These are phyloP conservation scores for Andricus grossulariae DNA, from an alignment of 1,140 invertebrate species.

Conservation along the genomic window DNA sequence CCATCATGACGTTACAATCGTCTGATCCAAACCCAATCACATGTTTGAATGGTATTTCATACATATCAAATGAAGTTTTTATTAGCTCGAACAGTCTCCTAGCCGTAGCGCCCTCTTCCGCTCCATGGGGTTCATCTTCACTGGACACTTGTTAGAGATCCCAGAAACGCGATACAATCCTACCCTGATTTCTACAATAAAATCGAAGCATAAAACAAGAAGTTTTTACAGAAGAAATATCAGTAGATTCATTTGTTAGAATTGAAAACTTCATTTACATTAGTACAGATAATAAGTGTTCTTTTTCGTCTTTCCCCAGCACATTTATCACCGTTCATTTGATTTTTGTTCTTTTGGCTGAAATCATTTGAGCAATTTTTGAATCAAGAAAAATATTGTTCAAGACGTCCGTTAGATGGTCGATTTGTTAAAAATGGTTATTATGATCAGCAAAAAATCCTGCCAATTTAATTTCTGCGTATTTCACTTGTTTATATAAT, in stretches of 20 bases:
- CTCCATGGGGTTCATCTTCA: conserved; percentile 33
- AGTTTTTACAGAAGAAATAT: conserved; percentile 51
- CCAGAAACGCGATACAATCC: no score
- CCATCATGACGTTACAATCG: no score
- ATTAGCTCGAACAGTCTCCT: conserved; percentile 43
- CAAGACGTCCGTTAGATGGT: conserved; percentile 34
- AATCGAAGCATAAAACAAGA: conserved; percentile 44
- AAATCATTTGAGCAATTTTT: conserved; percentile 38
- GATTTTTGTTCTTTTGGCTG: conserved; percentile 39
- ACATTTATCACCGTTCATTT: conserved; percentile 49
- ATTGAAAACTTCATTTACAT: conserved; percentile 52
- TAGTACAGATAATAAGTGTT: conserved; percentile 38
- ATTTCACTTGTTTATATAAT: conserved; percentile 27
- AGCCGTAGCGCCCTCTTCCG: conserved; percentile 45
- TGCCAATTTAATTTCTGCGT: conserved; percentile 36
- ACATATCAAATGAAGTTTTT: conserved; percentile 46
- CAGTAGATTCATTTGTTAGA: conserved; percentile 57
- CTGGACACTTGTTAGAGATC: no score
- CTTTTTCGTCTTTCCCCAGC: conserved; percentile 43
- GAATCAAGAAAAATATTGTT: conserved; percentile 38
- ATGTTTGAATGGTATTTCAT: no score
- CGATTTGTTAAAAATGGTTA: conserved; percentile 34
- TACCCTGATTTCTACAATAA: no score
- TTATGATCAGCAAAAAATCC: conserved; percentile 39
- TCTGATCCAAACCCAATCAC: no score